Conservation (phyloP, 1,140 invertebrate species). For the Drosophila nikananu region DNA sequence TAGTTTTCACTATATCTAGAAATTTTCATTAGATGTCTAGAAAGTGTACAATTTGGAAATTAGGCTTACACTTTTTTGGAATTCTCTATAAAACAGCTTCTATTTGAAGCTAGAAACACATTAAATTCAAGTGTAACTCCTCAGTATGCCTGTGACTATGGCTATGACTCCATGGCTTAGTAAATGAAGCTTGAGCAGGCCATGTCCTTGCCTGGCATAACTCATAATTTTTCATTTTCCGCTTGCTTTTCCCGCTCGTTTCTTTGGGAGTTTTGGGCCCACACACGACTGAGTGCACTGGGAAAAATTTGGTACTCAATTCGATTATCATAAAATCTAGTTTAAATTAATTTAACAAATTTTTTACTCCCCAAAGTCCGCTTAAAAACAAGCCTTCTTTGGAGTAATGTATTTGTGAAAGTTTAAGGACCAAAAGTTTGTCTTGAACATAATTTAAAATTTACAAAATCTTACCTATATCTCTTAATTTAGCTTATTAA, state of each 20-base stretch:
- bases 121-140: slow-evolving; percentile 6
- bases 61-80: neutral
- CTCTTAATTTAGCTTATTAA: neutral
- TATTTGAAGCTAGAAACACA: neutral
- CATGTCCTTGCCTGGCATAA: slow-evolving; percentile 78
- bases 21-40: no score
- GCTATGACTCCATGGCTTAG: slow-evolving; percentile 61
- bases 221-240: slow-evolving; percentile 74
- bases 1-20: neutral
- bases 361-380: neutral
- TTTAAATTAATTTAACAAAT: no score
- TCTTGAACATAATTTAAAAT: no score
- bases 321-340: no score
- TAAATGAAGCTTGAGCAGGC: slow-evolving; percentile 75
- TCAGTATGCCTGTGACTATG: slow-evolving; percentile 18
- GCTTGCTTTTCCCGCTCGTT: slow-evolving; percentile 28
- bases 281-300: slow-evolving; percentile 60
- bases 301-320: neutral
- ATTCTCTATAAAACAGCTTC: neutral
- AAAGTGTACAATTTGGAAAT: no score
- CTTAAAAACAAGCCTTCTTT: no score
- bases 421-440: neutral
- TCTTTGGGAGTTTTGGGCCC: slow-evolving; percentile 41
- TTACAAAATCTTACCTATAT: neutral
- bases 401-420: neutral